Percentiles rank a stretch among this genome's conserved stretches.
Conservation (phyloP, 2,113 vertebrate genomes). For the Poeciliopsis retropinna region DNA sequence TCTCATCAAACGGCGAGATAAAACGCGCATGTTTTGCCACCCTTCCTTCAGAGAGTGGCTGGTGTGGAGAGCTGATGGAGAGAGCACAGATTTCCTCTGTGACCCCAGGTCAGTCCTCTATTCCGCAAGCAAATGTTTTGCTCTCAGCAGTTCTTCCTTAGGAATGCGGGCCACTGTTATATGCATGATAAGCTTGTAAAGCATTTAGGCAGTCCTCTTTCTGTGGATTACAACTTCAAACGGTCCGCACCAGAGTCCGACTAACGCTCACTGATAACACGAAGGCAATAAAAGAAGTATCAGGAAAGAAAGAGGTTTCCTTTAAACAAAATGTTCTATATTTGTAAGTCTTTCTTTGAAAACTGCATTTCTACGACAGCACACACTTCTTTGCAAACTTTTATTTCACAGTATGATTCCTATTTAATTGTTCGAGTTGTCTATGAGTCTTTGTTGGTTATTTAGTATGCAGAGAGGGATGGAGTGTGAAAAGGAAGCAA, state of each 20-base stretch:
- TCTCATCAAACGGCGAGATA: conserved; percentile 92
- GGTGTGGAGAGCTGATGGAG: conserved; percentile 94
- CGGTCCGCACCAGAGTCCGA: background rate
- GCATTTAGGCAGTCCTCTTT: conserved; percentile 10
- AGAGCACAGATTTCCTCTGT: conserved; percentile 94
- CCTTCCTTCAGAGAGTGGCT: conserved; percentile 99
- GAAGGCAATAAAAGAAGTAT: background rate
- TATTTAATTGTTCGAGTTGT: conserved; percentile 11
- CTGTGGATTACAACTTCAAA: conserved; percentile 1
- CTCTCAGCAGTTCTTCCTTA: conserved; percentile 19
- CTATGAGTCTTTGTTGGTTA: background rate
- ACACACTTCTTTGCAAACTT: background rate
- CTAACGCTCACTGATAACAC: background rate
- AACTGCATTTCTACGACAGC: background rate
- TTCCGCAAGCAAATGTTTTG: conserved; percentile 11
- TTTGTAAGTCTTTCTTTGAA: background rate
- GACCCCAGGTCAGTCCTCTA: conserved; percentile 88
- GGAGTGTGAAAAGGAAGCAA: background rate
- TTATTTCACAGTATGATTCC: conserved; percentile 2
- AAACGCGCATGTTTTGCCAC: conserved; percentile 98
- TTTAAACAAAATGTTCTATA: background rate
- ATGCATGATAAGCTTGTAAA: conserved; percentile 3
- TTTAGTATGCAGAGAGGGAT: conserved; percentile 10
- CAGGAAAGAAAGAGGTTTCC: background rate
- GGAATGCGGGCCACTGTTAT: conserved; percentile 4